Evolutionary conservation across 2,113 vertebrate species (phyloP).

Genomic region (Nycticebus coucang): DNA sequence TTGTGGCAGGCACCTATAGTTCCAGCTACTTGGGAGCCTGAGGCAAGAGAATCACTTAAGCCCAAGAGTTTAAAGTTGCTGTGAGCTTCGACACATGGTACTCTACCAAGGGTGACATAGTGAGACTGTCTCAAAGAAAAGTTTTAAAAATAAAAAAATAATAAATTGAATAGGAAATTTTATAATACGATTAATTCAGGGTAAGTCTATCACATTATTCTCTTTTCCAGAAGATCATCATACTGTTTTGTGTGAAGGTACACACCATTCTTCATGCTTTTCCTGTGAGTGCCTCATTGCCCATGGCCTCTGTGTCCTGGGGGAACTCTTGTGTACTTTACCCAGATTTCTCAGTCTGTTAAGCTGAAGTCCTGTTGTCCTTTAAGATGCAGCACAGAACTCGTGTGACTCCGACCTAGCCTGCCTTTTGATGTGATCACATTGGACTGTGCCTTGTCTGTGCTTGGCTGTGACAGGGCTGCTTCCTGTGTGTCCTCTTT

Average conservation of each 20-base stretch:
- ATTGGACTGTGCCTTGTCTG: rapidly evolving
- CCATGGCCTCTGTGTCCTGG: background rate
- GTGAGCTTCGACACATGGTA: too few species aligned
- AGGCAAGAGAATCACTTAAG: too few species aligned
- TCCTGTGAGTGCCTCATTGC: background rate
- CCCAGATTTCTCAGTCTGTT: background rate
- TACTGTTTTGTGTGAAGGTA: background rate
- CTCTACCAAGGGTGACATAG: too few species aligned
- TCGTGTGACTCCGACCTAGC: rapidly evolving
- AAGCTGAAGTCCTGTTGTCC: background rate
- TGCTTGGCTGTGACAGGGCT: background rate
- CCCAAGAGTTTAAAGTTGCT: too few species aligned
- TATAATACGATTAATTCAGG: background rate
- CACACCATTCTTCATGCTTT: rapidly evolving
- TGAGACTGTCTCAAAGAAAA: too few species aligned
- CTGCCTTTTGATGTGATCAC: background rate
- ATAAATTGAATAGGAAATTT: background rate
- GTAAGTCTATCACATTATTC: background rate
- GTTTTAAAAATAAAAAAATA: too few species aligned
- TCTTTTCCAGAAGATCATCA: background rate
- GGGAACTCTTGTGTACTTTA: background rate
- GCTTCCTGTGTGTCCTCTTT: background rate
- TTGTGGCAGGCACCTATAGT: too few species aligned
- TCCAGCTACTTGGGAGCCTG: too few species aligned
- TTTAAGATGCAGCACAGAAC: too few species aligned